Percentiles rank a stretch among this genome's conserved stretches.
Evolutionary conservation across 2,888 invertebrate genomes (phyloP).

Genomic region (Bombyx huttoni): DNA sequence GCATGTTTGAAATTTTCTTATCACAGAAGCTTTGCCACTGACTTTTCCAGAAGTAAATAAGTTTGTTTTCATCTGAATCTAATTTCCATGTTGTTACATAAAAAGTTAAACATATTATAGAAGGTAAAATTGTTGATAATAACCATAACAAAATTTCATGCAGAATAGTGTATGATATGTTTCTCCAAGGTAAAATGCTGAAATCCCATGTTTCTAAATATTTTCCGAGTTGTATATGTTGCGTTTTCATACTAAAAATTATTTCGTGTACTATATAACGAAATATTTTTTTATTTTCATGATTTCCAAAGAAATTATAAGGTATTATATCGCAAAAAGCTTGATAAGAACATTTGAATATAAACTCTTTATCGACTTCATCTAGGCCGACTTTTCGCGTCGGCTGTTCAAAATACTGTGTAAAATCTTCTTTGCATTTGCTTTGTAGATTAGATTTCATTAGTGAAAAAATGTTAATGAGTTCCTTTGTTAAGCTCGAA

Average conservation of each 20-base stretch:
- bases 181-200: constrained; percentile 29
- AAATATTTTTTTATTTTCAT: constrained; percentile 41
- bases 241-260: constrained; percentile 50
- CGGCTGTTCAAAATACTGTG: constrained; percentile 22
- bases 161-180: constrained; percentile 18
- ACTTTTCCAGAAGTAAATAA: constrained; percentile 52
- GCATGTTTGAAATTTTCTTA: constrained; percentile 38
- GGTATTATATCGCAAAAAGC: constrained; percentile 43
- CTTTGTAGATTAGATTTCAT: constrained; percentile 30
- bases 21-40: constrained; percentile 64
- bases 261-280: constrained; percentile 27
- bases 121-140: constrained; percentile 35
- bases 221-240: constrained; percentile 32
- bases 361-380: constrained; percentile 29
- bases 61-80: constrained; percentile 51
- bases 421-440: constrained; percentile 38
- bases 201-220: constrained; percentile 41
- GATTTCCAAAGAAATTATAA: constrained; percentile 32
- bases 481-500: constrained; percentile 21
- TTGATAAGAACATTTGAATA: constrained; percentile 31
- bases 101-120: constrained; percentile 52
- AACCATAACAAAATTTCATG: constrained; percentile 35
- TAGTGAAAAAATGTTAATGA: constrained; percentile 20
- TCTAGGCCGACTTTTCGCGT: constrained; percentile 13
- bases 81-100: constrained; percentile 57